Evolutionary conservation across 2,797 vertebrate species (phyloP), one percentile per base, ranked within the genome.

Genomic region (Eupleurogrammus muticus): DNA sequence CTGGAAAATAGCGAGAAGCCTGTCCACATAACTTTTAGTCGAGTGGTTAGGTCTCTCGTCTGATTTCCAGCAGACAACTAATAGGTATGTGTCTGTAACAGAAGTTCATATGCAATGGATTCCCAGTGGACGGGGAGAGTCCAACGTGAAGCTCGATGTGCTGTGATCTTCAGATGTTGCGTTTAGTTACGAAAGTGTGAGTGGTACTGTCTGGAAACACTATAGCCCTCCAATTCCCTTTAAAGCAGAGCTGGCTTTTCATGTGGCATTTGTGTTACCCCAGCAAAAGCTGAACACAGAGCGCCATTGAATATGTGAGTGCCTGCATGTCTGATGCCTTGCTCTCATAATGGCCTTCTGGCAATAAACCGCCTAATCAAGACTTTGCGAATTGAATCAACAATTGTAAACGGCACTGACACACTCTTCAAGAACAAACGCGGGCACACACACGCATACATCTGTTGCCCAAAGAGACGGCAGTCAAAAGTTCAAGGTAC

Each of bases 401-500:
- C 73, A 52, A 66, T 32, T 63, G 35, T 40, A 76, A 70, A 77
- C 65, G 60, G 65, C 0, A 8, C 57, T 80, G 76, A 79, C 57
- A 42, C 40, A 55, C n/a, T 56, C 20, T 71, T 79, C 34, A 19
- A 17, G 54, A 1, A 2, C 32, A 64, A 5, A 16, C 32, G 28
- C 48, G 49, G 38, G 23, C 12, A 32, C 54, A 71, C 54, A 68
- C 47, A 73, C 38, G 65, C 12, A 66, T 36, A 72, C 50, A 53
- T 8, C 36, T 65, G 49, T 47, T 47, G 44, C 28, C 57, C 34
- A 66, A 38, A 68, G 32, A 66, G 20, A 55, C 60, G 66, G 50
- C 34, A 81, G 87, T 89, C 82, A 86, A 87, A 82, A 79, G 86
- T 88, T 89, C 86, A 88, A 38, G 51, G 8, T 66, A 57, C 76